Conservation (phyloP, 2,888 invertebrate species). For the Calliphora vomitoria region DNA sequence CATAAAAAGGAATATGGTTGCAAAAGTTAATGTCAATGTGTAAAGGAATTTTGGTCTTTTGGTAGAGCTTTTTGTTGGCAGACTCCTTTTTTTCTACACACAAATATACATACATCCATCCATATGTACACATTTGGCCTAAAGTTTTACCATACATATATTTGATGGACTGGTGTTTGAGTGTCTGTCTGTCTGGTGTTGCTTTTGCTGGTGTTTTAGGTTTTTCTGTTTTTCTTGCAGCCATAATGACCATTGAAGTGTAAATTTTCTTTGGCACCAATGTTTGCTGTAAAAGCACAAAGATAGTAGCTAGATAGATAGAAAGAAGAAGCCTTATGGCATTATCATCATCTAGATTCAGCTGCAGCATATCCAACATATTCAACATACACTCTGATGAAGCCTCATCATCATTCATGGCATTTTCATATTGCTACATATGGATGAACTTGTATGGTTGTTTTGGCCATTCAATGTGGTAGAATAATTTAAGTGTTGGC, state of each 20-base stretch:
- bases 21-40: constrained; percentile 64
- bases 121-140: constrained; percentile 30
- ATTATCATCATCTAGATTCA: constrained; percentile 47
- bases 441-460: constrained; percentile 51
- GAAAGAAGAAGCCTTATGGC: constrained; percentile 63
- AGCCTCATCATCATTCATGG: constrained; percentile 65
- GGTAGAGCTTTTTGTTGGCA: constrained; percentile 37
- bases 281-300: constrained; percentile 29
- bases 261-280: constrained; percentile 71
- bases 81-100: background rate
- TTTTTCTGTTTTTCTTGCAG: constrained; percentile 50
- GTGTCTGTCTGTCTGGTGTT: constrained; percentile 3
- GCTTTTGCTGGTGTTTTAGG: constrained; percentile 13
- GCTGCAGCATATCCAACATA: constrained; percentile 19
- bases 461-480: constrained; percentile 64
- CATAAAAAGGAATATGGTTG: constrained; percentile 42
- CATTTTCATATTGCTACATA: constrained; percentile 60
- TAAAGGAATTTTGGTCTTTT: constrained; percentile 61
- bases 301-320: background rate
- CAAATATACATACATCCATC: background rate
- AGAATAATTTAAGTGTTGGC: constrained; percentile 74
- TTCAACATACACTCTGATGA: background rate
- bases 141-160: constrained; percentile 8
- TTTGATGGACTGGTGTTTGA: background rate
- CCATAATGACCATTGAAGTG: constrained; percentile 71